Base-by-base conservation (phyloP, 2,888 invertebrate genomes). In the Catotricha subobsoleta region DNA sequence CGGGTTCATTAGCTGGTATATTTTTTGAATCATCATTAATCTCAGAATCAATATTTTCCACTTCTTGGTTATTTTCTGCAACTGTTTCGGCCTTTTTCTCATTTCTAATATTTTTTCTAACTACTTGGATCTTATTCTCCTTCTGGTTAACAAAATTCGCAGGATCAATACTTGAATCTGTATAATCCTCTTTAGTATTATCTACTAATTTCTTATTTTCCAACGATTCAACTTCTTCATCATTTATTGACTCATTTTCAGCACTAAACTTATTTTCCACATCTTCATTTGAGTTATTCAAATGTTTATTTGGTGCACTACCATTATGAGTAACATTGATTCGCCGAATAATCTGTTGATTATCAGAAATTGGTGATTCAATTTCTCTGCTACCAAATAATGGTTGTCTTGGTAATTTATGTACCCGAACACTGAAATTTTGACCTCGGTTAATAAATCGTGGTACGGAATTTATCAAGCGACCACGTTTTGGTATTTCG, bases 311-410 rank as follows among this genome's bases (percentile, higher is more conserved):
- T 25, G 16, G 6, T 30, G 48, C 47, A 48, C 44, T 41, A 44
- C 51, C 43, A 53, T 43, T 46, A 50, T 59, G 38, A 50, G 46
- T 46, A 25, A 48, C 42, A 20, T 44, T 44, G 4, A 47, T 42
- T 31, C 58, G 50, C 35, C 23, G 21, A 2, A 34, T 2, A 6
- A 16, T 13, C 23, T 36, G 35, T 7, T 35, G 34, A n/a, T n/a
- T n/a, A n/a, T n/a, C n/a, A n/a, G n/a, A n/a, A n/a, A n/a, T n/a
- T n/a, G n/a, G n/a, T 35, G 20, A 10, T 9, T 3, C 19, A n/a
- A 5, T 34, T n/a, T 34, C 34, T n/a, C 34, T 19, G 15, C 30
- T 30, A n/a, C 30, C 30, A 16, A n/a, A 39, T 15, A 20, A 15
- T 10, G 29, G 39, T 10, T 39, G 39, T 34, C 34, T 20, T 21